Conservation (phyloP, 2,113 vertebrate species). For the Clarias macrocephalus region DNA sequence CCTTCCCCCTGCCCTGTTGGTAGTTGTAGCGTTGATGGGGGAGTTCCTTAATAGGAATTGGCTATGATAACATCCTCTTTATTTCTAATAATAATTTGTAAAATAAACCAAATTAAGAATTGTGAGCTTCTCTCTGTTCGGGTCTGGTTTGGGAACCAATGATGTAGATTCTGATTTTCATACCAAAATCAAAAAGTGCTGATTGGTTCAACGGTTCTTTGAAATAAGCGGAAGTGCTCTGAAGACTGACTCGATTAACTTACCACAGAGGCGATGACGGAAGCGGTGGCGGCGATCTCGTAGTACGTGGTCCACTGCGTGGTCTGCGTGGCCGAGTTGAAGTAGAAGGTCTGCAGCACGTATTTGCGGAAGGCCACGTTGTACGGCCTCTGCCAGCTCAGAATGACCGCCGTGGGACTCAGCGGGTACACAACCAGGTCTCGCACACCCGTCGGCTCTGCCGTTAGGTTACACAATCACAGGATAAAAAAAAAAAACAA, state of each 20-base stretch:
- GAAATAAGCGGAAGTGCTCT: not conserved
- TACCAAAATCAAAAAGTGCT: not conserved
- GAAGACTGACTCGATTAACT: not conserved
- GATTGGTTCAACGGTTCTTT: not conserved
- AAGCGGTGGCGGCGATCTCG: slow-evolving; percentile 88
- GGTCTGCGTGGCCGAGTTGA: slow-evolving; percentile 86
- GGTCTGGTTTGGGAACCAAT: not conserved
- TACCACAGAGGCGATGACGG: slow-evolving; percentile 91
- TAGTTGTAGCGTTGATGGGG: no score
- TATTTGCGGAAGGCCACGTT: slow-evolving; percentile 93
- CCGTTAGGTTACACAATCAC: slow-evolving; percentile 26
- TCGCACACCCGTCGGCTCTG: slow-evolving; percentile 90
- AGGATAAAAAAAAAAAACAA: not conserved
- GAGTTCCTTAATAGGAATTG: no score
- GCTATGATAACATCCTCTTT: not conserved
- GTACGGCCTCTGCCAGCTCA: slow-evolving; percentile 92
- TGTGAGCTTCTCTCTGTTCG: no score
- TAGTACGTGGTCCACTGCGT: slow-evolving; percentile 97
- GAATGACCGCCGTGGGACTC: slow-evolving; percentile 86
- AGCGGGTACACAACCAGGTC: slow-evolving; percentile 87
- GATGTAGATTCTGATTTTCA: not conserved
- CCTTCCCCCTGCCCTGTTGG: no score
- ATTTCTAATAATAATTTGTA: not conserved
- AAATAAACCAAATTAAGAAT: not conserved
- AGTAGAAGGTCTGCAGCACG: slow-evolving; percentile 92